Conservation (phyloP, 2,888 invertebrate genomes). For the Pycnomerus fuliginosus region DNA sequence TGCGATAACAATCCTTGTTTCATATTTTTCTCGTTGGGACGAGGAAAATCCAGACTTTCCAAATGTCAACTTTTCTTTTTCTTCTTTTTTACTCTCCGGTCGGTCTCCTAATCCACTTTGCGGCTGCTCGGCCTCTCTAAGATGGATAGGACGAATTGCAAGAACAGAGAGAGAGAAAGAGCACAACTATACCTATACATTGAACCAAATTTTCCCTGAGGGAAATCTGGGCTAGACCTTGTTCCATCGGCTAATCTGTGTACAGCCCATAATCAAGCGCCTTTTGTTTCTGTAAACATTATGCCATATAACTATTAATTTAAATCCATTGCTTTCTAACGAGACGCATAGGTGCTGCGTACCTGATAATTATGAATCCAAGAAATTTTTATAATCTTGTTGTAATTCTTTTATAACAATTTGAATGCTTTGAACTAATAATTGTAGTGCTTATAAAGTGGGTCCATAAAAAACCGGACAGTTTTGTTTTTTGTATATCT, state of each 20-base stretch:
- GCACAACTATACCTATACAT: slow-evolving; percentile 3
- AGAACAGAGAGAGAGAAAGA: slow-evolving; percentile 9
- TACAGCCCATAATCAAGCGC: slow-evolving; percentile 29
- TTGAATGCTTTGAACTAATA: too few relatives aligned
- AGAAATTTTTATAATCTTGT: neutral
- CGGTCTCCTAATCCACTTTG: slow-evolving; percentile 29
- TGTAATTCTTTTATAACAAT: slow-evolving; percentile 11
- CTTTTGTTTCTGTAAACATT: slow-evolving; percentile 14
- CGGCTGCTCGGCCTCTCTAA: slow-evolving; percentile 19
- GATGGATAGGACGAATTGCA: slow-evolving; percentile 28
- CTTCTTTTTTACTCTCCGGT: slow-evolving; percentile 6
- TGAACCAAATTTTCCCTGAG: slow-evolving; percentile 35
- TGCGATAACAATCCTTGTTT: slow-evolving; percentile 43
- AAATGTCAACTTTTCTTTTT: slow-evolving; percentile 32
- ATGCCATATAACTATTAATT: neutral
- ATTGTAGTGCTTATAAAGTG: too few relatives aligned
- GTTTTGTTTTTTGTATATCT: too few relatives aligned
- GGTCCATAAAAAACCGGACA: too few relatives aligned
- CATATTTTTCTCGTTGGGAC: slow-evolving; percentile 37
- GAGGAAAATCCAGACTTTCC: slow-evolving; percentile 28
- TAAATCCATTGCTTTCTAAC: neutral
- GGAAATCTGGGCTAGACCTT: slow-evolving; percentile 38
- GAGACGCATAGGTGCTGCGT: neutral
- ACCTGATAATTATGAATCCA: neutral
- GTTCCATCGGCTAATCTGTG: slow-evolving; percentile 35